Conservation (phyloP, 1,140 invertebrate genomes). For the Panulirus ornatus region DNA sequence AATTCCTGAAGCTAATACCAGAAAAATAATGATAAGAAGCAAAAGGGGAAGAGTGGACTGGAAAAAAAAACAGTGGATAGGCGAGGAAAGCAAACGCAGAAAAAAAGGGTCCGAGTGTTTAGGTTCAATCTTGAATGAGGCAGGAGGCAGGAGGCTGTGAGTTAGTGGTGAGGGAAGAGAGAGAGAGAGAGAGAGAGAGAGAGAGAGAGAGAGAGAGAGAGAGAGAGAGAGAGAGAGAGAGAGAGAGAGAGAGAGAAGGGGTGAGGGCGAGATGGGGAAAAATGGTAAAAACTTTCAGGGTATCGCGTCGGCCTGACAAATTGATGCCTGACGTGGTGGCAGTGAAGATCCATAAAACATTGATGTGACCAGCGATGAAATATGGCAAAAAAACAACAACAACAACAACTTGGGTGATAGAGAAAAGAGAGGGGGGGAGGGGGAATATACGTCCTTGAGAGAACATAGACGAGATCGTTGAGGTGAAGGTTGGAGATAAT, state of each 20-base stretch:
- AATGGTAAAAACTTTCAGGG: background rate
- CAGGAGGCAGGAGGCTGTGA: background rate
- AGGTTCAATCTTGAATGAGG: background rate
- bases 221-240: background rate
- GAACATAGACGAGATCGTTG: background rate
- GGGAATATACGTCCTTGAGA: background rate
- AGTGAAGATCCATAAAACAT: too few species aligned
- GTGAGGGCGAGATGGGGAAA: background rate
- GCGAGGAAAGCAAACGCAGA: background rate
- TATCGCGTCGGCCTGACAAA: too few species aligned
- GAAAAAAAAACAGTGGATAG: too few species aligned
- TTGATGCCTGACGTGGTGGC: too few species aligned
- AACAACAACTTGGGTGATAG: too few species aligned
- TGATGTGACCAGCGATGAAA: too few species aligned
- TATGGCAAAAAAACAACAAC: too few species aligned
- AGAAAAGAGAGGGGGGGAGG: background rate
- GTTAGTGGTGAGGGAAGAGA: background rate
- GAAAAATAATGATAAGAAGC: background rate
- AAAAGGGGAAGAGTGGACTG: background rate
- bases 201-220: background rate
- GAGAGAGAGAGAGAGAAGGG: background rate
- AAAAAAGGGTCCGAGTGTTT: background rate
- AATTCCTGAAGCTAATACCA: background rate
- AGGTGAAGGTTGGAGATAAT: background rate
- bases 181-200: background rate